Conservation (phyloP, 2,888 invertebrate species). For the Drosophila kambysellisi region DNA sequence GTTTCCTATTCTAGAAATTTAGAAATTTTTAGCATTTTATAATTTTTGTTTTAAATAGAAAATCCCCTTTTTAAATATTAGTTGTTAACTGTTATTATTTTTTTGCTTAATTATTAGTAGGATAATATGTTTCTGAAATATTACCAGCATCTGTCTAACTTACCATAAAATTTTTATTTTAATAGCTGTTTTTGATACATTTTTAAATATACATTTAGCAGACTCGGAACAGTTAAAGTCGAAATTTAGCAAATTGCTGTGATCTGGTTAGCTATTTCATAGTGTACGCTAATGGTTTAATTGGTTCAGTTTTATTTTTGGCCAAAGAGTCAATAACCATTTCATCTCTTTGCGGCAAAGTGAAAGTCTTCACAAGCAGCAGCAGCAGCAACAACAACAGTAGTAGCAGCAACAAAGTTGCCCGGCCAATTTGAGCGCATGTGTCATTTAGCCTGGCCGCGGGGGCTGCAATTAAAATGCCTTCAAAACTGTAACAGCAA, state of each 20-base stretch:
- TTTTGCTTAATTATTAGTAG: neutral
- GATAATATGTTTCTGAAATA: neutral
- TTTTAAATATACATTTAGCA: constrained; percentile 13
- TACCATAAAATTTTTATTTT: neutral
- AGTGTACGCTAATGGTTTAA: constrained; percentile 72
- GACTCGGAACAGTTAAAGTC: constrained; percentile 15
- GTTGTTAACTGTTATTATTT: neutral
- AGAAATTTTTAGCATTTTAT: neutral
- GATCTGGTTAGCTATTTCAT: constrained; percentile 45
- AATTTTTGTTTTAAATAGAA: neutral
- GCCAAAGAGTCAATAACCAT: constrained; percentile 72
- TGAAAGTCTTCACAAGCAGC: constrained; percentile 61
- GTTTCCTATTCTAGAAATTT: neutral
- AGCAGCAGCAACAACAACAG: constrained; percentile 25
- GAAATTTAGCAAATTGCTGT: constrained; percentile 36
- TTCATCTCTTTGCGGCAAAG: constrained; percentile 69
- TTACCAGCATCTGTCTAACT: neutral
- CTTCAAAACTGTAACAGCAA: constrained; percentile 66
- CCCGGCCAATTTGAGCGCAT: constrained; percentile 51
- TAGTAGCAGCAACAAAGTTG: constrained; percentile 34
- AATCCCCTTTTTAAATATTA: neutral
- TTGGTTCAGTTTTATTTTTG: constrained; percentile 71
- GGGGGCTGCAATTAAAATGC: constrained; percentile 74
- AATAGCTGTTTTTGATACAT: neutral
- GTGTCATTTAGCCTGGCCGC: constrained; percentile 73